Percentiles rank a stretch among this genome's conserved stretches.
Conservation (phyloP, 1,140 invertebrate genomes). For the Mamestra configurata region DNA sequence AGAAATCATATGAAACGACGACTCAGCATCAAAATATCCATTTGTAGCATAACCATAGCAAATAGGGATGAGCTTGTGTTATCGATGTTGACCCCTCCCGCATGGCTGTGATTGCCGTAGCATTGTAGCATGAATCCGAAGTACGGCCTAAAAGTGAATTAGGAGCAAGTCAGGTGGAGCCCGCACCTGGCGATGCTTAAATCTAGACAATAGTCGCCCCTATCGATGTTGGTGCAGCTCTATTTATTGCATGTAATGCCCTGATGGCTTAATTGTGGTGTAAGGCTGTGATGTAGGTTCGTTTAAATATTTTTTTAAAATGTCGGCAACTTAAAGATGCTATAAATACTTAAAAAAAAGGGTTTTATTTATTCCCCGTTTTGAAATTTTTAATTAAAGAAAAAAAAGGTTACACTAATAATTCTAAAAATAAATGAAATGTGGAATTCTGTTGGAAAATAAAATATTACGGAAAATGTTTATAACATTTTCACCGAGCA, state of each 20-base stretch:
- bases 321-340: background rate
- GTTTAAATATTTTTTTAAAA: background rate
- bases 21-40: conserved; percentile 36
- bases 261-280: background rate
- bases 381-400: too few relatives aligned
- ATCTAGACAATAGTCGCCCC: conserved; percentile 49
- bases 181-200: conserved; percentile 53
- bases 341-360: too few relatives aligned
- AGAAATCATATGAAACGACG: conserved; percentile 14
- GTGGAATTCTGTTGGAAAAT: too few relatives aligned
- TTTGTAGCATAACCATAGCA: conserved; percentile 43
- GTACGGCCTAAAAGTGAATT: conserved; percentile 68
- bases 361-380: too few relatives aligned
- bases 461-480: too few relatives aligned
- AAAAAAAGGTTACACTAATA: too few relatives aligned
- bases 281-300: background rate
- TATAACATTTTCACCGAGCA: too few relatives aligned
- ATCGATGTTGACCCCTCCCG: conserved; percentile 56
- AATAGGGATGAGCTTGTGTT: conserved; percentile 46
- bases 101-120: conserved; percentile 53
- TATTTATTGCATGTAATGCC: conserved; percentile 1
- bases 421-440: too few relatives aligned
- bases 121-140: conserved; percentile 52
- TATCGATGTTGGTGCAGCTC: conserved; percentile 30
- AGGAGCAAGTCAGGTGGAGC: conserved; percentile 63